These are phyloP conservation scores for Epinephelus awoara DNA, from an alignment of 2,797 vertebrate species.

Conservation along the genomic window DNA sequence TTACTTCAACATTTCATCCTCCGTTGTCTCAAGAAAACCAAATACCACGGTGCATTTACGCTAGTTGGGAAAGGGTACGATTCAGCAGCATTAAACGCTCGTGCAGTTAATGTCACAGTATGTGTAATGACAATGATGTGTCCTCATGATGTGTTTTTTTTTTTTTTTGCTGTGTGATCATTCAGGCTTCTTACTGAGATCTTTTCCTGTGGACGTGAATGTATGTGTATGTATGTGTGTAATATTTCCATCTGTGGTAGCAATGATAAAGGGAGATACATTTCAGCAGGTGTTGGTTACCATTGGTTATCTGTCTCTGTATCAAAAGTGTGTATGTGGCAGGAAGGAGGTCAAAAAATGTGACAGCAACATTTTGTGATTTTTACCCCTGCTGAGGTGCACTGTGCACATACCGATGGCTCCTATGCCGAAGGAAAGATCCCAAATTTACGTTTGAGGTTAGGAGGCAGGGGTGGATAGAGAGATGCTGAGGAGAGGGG, in stretches of 20 bases:
- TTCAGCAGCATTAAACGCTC: constrained; percentile 6
- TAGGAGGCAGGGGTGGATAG: constrained; percentile 66
- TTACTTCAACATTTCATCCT: constrained; percentile 69
- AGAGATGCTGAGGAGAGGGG: constrained; percentile 71
- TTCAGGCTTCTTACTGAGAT: constrained; percentile 8
- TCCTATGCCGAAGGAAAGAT: constrained; percentile 44
- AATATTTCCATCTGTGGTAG: constrained; percentile 32
- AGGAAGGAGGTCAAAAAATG: constrained; percentile 53
- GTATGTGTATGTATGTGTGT: constrained; percentile 23
- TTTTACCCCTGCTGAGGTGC: constrained; percentile 54
- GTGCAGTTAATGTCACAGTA: constrained; percentile 25
- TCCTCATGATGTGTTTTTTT: background rate
- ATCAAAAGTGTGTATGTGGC: constrained; percentile 30
- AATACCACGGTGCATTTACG: constrained; percentile 41
- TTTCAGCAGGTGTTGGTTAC: constrained; percentile 51
- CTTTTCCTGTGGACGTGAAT: background rate
- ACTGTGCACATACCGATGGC: constrained; percentile 34
- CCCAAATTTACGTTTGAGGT: constrained; percentile 59
- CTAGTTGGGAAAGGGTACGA: constrained; percentile 19
- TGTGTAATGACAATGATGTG: constrained; percentile 19
- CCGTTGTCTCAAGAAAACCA: constrained; percentile 58
- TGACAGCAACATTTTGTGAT: constrained; percentile 58
- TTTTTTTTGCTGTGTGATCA: background rate
- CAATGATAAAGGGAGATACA: constrained; percentile 30
- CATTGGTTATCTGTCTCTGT: constrained; percentile 34